These are phyloP conservation scores for Petromus typicus DNA, from an alignment of 2,113 vertebrate species.

Conservation along the genomic window DNA sequence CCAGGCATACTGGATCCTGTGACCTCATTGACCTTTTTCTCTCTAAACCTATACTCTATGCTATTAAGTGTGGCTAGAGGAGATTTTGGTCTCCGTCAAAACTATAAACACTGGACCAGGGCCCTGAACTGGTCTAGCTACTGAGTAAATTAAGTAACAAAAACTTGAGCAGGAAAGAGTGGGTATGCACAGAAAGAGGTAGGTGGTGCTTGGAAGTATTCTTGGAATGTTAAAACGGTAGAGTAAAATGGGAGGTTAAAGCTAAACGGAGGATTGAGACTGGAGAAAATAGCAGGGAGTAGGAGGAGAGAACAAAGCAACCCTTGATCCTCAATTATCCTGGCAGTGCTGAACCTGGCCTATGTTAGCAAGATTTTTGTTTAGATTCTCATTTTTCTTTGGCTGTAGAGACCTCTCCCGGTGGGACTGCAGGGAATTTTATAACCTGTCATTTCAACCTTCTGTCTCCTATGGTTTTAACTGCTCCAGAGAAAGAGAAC, in stretches of 20 bases:
- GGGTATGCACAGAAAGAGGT: slow-evolving; percentile 44
- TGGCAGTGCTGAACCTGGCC: slow-evolving; percentile 57
- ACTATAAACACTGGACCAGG: neutral
- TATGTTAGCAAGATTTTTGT: slow-evolving; percentile 54
- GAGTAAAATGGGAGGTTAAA: neutral
- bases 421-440: neutral
- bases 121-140: slow-evolving; percentile 23
- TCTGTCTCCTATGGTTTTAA: slow-evolving; percentile 53
- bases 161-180: slow-evolving; percentile 66
- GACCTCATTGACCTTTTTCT: neutral
- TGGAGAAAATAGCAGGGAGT: slow-evolving; percentile 70
- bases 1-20: too few species aligned
- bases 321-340: slow-evolving; percentile 56
- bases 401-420: neutral
- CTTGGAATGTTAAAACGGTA: slow-evolving; percentile 72
- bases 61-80: neutral
- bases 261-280: slow-evolving; percentile 17
- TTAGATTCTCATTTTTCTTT: slow-evolving; percentile 51
- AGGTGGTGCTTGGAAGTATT: slow-evolving; percentile 46
- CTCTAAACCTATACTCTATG: neutral
- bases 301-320: slow-evolving; percentile 65
- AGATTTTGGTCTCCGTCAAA: neutral
- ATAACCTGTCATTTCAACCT: neutral
- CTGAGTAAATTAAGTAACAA: slow-evolving; percentile 39
- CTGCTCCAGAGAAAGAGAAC: slow-evolving; percentile 43